A percentile compares a stretch with the other conserved stretches of the same genome.
phyloP scores from a whole-genome alignment of 2,797 vertebrate species.

The Oceanodroma leucorhoa region DNA sequence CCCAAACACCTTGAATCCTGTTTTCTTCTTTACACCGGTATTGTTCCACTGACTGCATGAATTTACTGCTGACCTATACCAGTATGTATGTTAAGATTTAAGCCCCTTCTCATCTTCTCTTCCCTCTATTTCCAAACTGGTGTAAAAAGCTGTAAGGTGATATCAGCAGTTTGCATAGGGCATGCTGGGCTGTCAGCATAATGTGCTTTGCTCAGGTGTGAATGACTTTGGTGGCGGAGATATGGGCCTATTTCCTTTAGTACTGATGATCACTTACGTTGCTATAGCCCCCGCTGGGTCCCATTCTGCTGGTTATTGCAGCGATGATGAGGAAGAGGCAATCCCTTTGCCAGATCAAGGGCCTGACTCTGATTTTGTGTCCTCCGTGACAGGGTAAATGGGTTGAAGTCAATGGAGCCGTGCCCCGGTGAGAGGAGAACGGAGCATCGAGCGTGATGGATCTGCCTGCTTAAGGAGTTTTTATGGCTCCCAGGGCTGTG shows the following conservation, averaged over 20 bases:
- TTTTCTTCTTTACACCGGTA: background rate
- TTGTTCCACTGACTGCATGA: background rate
- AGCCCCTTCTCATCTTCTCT: background rate
- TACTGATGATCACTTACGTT: background rate
- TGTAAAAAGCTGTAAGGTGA: background rate
- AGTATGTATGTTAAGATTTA: background rate
- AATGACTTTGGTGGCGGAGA: background rate
- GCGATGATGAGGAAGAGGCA: background rate
- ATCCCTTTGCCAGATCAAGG: background rate
- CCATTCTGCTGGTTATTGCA: background rate
- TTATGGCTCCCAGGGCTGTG: slow-evolving; percentile 38
- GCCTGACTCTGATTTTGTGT: background rate
- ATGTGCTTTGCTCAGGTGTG: background rate
- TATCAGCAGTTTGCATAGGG: background rate
- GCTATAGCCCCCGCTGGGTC: background rate
- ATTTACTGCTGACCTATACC: background rate
- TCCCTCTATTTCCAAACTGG: background rate
- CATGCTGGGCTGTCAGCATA: background rate
- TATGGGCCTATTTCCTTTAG: background rate
- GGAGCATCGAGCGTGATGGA: background rate
- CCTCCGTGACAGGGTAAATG: background rate
- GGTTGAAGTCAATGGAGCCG: background rate
- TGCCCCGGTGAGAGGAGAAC: background rate
- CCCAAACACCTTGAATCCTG: background rate
- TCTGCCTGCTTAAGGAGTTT: slow-evolving; percentile 37